Percentiles rank a stretch among this genome's conserved stretches.
phyloP scores from a whole-genome alignment of 1,140 invertebrate genomes.

The Drosophila pruinosa region DNA sequence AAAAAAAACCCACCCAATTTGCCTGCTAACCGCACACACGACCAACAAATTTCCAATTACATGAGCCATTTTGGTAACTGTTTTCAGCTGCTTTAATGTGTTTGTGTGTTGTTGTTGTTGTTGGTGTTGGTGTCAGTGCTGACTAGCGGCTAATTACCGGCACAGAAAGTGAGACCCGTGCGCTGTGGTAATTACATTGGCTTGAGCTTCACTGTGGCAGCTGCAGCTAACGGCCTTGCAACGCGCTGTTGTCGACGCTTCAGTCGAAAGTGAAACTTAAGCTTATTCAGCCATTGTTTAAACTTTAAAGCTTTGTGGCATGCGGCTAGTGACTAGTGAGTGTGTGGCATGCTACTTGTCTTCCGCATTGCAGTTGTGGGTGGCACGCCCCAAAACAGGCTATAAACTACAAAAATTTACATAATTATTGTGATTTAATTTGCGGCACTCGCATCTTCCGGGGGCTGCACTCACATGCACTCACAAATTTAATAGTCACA shows the following conservation, averaged over 20 bases:
- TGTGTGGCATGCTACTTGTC: slow-evolving; percentile 4
- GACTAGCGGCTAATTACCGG: slow-evolving; percentile 39
- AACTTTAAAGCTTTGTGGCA: slow-evolving; percentile 13
- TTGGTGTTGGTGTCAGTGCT: background rate
- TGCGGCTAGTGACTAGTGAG: background rate
- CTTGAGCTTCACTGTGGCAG: slow-evolving; percentile 5
- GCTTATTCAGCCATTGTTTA: slow-evolving; percentile 27
- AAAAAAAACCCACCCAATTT: slow-evolving; percentile 57
- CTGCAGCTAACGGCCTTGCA: slow-evolving; percentile 31
- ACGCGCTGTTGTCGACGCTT: slow-evolving; percentile 3
- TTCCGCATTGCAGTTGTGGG: slow-evolving; percentile 63
- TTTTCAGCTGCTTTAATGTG: slow-evolving; percentile 7
- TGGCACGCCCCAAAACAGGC: slow-evolving; percentile 36
- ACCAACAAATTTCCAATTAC: slow-evolving; percentile 35
- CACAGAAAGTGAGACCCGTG: slow-evolving; percentile 37
- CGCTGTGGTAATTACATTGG: slow-evolving; percentile 43
- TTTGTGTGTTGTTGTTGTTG: background rate
- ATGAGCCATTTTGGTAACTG: slow-evolving; percentile 35
- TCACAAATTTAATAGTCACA: slow-evolving; percentile 33
- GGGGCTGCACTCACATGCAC: slow-evolving; percentile 1
- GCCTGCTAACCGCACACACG: slow-evolving; percentile 40
- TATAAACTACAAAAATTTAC: slow-evolving; percentile 52
- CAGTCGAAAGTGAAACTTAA: slow-evolving; percentile 45
- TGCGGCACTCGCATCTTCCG: slow-evolving; percentile 37
- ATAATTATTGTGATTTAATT: slow-evolving; percentile 75